Evolutionary conservation across 2,888 invertebrate genomes (phyloP), one percentile per base, ranked within the genome.

Genomic region (Drosophila histrio): DNA sequence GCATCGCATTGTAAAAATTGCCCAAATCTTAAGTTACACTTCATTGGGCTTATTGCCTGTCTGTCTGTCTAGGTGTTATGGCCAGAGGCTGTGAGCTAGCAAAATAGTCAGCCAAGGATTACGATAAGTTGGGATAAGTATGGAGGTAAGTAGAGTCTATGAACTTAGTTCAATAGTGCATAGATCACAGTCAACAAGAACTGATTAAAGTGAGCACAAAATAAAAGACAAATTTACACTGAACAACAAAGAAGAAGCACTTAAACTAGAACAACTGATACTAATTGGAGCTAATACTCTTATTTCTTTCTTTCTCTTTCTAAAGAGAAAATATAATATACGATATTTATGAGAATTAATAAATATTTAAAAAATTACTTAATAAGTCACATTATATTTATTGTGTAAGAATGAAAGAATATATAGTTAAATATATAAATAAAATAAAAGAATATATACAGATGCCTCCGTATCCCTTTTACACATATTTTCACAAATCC

Each of bases 1-100:
- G 57, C 61, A 66, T 59, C 68, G 52, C 26, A 22, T 57, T 75
- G 46, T 46, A 56, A 72, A 72, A 72, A 38, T 50, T 58, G 39
- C 50, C 28, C 43, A 50, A 80, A 63, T n/a, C 52, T 50, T 4
- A 56, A 30, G 30, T 56, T 32, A 61, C 59, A 68, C 65, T 84
- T 75, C 69, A 72, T 79, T 72, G 62, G 57, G 57, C 62, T 38
- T 54, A n/a, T 3, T 28, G 49, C 7, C 15, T 6, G 17, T 2
- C 41, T 24, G 19, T 7, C 15, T 22, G 22, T n/a, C 32, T 36
- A 43, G 19, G 36, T 59, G 57, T 39, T 66, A 13, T 38, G 6
- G 26, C 26, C 36, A 0, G 3, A 13, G 26, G 6, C 50, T 19
- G 24, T 13, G 22, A 34, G 30, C n/a, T 15, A 28, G n/a, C n/a